These are phyloP conservation scores for Manacus vitellinus DNA, from an alignment of 2,113 vertebrate genomes.

Conservation along the genomic window DNA sequence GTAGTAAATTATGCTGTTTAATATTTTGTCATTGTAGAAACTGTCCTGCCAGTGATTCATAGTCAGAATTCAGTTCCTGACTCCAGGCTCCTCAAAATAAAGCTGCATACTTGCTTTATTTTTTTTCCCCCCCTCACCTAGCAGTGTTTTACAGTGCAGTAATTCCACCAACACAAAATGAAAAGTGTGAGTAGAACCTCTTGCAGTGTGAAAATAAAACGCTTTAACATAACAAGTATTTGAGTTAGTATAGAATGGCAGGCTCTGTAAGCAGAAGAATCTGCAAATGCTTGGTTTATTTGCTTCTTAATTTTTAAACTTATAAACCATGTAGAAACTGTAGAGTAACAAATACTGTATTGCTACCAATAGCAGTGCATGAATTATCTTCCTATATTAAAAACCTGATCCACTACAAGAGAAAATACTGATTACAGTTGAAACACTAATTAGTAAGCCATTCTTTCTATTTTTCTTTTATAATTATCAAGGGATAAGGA, in stretches of 20 bases:
- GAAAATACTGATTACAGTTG: background rate
- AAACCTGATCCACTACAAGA: background rate
- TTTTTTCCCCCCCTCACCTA: rapidly evolving
- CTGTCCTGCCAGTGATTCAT: background rate
- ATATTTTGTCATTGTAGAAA: background rate
- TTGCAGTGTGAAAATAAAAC: background rate
- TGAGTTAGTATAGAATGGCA: background rate
- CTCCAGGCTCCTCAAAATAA: background rate
- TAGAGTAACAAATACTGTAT: background rate
- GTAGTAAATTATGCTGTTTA: background rate
- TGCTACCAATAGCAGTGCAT: background rate
- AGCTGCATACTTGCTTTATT: background rate
- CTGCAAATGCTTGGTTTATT: background rate
- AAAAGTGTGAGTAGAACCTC: background rate
- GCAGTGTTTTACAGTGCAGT: background rate
- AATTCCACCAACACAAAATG: background rate
- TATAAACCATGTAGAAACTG: background rate
- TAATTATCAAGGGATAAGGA: background rate
- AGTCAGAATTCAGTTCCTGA: background rate
- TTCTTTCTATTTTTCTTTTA: background rate
- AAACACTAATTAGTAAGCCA: background rate
- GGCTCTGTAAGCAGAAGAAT: background rate
- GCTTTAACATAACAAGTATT: background rate
- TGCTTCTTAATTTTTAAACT: background rate
- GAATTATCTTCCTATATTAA: background rate